phyloP scores from a whole-genome alignment of 2,888 invertebrate species.

The Cryptops parisi region DNA sequence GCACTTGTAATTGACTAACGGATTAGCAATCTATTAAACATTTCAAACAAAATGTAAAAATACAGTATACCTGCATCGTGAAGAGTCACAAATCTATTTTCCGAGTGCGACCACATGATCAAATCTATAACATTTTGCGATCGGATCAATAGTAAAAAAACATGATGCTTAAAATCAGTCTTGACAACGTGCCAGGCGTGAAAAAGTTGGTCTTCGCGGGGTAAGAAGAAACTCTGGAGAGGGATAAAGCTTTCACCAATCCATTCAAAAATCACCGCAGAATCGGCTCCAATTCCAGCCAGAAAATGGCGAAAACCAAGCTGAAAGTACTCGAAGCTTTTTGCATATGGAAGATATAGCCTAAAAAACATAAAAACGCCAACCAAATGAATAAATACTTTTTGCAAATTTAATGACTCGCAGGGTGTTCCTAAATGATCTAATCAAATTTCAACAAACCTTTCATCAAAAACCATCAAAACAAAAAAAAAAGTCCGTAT shows the following conservation, averaged over 20 bases:
- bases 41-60: no score
- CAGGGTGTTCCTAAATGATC: no score
- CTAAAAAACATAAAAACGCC: not conserved
- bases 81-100: not conserved
- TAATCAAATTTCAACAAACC: not conserved
- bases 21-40: no score
- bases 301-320: slow-evolving; percentile 6
- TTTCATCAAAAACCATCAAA: not conserved
- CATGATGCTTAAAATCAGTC: not conserved
- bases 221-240: not conserved
- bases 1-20: no score
- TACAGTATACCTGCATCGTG: not conserved
- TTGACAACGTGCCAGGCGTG: not conserved
- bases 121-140: not conserved
- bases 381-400: no score
- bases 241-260: not conserved
- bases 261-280: slow-evolving; percentile 6
- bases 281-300: slow-evolving; percentile 2
- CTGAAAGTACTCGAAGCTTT: slow-evolving; percentile 3
- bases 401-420: no score
- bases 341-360: not conserved
- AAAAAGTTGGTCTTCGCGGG: not conserved
- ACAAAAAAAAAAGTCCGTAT: not conserved
- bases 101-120: slow-evolving; percentile 1
- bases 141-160: not conserved